Conservation (phyloP, 2,888 invertebrate genomes). For the Nineta flava region DNA sequence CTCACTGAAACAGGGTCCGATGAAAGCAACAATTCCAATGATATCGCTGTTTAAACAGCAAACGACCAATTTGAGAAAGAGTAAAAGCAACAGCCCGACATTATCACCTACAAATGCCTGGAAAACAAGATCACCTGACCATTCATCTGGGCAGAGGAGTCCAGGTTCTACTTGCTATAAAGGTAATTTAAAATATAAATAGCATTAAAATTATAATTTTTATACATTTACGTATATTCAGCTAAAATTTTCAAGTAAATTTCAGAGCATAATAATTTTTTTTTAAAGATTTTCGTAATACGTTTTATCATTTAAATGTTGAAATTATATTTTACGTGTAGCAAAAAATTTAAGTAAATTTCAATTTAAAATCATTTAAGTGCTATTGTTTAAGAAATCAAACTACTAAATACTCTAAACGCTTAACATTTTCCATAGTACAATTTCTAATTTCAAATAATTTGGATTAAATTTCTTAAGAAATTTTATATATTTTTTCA, state of each 20-base stretch:
- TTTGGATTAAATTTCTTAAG: too few species aligned
- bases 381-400: too few species aligned
- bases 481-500: too few species aligned
- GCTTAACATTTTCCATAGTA: too few species aligned
- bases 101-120: constrained; percentile 50
- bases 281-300: not conserved
- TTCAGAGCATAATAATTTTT: not conserved
- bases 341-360: not conserved
- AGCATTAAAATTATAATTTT: too few species aligned
- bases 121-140: constrained; percentile 50
- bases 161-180: constrained; percentile 57
- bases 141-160: constrained; percentile 53
- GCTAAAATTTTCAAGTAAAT: not conserved
- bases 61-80: constrained; percentile 35
- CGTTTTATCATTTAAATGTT: not conserved
- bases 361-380: not conserved
- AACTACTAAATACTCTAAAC: too few species aligned
- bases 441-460: too few species aligned
- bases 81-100: constrained; percentile 45
- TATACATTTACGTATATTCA: too few species aligned
- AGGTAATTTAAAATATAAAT: constrained; percentile 29
- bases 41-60: constrained; percentile 53
- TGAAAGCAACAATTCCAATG: constrained; percentile 62
- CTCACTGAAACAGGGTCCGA: constrained; percentile 45
- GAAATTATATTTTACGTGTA: not conserved